A percentile compares a stretch with the other conserved stretches of the same genome.
Conservation (phyloP, 2,888 invertebrate species). For the Agrochola macilenta region DNA sequence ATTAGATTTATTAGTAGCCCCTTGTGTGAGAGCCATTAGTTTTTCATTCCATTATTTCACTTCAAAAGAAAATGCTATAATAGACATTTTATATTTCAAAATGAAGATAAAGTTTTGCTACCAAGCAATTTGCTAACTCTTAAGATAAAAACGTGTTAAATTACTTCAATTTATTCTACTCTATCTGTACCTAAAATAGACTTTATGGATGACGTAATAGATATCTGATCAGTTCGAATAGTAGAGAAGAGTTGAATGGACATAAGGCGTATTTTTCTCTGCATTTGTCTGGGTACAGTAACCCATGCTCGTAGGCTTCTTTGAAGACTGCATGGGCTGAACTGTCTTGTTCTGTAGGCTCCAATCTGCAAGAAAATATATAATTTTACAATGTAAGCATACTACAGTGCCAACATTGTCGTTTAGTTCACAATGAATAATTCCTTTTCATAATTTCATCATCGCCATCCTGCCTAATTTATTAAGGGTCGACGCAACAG, state of each 20-base stretch:
- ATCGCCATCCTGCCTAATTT: background rate
- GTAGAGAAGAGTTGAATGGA: constrained; percentile 74
- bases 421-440: background rate
- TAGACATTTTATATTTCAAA: constrained; percentile 37
- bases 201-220: constrained; percentile 68
- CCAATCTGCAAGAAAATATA: constrained; percentile 71
- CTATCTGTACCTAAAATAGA: constrained; percentile 17
- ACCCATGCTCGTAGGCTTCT: constrained; percentile 76
- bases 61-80: constrained; percentile 28
- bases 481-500: background rate
- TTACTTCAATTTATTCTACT: constrained; percentile 48
- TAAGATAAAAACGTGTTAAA: constrained; percentile 51
- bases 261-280: constrained; percentile 75
- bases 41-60: constrained; percentile 21
- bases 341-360: constrained; percentile 75
- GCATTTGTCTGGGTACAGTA: constrained; percentile 68
- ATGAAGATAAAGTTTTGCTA: constrained; percentile 21
- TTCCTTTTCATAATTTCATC: background rate
- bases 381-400: background rate
- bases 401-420: background rate
- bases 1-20: constrained; percentile 10
- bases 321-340: constrained; percentile 75
- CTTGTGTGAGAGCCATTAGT: background rate
- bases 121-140: constrained; percentile 37
- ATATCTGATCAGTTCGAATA: constrained; percentile 78